Base-by-base conservation (phyloP, 2,797 vertebrate species). In the Halcyon badia region DNA sequence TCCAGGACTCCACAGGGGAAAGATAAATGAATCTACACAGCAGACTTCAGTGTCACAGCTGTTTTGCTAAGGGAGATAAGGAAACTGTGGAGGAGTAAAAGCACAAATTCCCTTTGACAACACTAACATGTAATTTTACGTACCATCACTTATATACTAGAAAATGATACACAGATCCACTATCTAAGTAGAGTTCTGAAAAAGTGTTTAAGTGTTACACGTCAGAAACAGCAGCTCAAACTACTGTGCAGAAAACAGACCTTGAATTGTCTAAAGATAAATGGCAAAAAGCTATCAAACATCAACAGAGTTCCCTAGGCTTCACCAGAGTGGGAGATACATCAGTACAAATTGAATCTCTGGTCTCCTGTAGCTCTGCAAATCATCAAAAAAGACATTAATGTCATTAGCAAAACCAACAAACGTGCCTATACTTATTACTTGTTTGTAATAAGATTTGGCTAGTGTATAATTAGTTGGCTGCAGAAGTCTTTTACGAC, bases 381-480 rank as follows among this genome's bases (percentile, higher is more conserved):
- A 93, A 84, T 93, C 83, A 93, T 97, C 94, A 96, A 71, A 87
- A 82, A 78, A 80, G 88, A 93, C 92, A 90, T 97, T 96, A 96
- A 96, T 94, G 94, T 97, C 88, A 90, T 95, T 96, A 93, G 65
- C 73, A 94, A 96, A 96, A 87, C 72, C 81, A 96, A 94, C 94
- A 95, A 96, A 94, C 21, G 75, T 93, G 90, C 86, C 86, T 80
- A 65, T 94, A 97, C 90, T 96, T 96, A 96, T 94, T 94, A 90
- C 94, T 97, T 96, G 94, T 96, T 97, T 97, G 90, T 93, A 95
- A 89, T 97, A 97, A 95, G 93, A 91, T 96, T 90, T 90, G 52
- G 44, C 52, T 90, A 81, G 92, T 41, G 22, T 95, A 90, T 96
- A 94, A 95, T 93, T 96, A 97, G 66, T 76, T 85, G 81, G 61